Evolutionary conservation across 2,888 invertebrate genomes (phyloP).

Genomic region (Megamerina dolium): DNA sequence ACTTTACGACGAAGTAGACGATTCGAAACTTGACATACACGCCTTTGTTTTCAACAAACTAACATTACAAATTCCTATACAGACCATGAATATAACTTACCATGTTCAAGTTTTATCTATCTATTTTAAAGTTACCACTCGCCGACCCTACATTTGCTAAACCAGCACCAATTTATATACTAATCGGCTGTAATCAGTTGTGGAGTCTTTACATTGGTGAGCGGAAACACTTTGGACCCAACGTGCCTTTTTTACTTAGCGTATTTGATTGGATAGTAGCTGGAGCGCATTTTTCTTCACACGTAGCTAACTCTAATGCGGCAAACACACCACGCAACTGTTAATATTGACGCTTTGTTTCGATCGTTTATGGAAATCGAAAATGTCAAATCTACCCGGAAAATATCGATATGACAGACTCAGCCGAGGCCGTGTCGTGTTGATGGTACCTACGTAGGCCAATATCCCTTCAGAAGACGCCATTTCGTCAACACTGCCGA

Average conservation of each 20-base stretch:
- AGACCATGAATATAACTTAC: not conserved
- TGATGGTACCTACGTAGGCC: slow-evolving; percentile 2
- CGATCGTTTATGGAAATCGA: no score
- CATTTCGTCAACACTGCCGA: no score
- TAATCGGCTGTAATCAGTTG: no score
- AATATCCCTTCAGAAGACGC: not conserved
- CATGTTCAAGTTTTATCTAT: no score
- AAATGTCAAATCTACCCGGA: not conserved
- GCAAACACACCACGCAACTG: not conserved
- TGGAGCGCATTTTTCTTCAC: not conserved
- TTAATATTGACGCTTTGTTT: slow-evolving; percentile 1
- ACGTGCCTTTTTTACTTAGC: no score
- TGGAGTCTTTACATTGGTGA: no score
- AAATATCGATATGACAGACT: slow-evolving; percentile 1
- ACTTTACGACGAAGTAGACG: not conserved
- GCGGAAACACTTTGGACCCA: no score
- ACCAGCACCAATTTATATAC: no score
- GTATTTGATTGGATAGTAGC: not conserved
- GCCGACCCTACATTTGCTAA: no score
- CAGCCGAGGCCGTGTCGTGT: not conserved
- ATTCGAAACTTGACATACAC: not conserved
- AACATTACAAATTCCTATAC: slow-evolving; percentile 1
- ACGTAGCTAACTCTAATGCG: no score
- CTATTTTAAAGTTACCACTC: no score
- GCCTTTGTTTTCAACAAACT: slow-evolving; percentile 2